A percentile compares a stretch with the other conserved stretches of the same genome.
phyloP scores from a whole-genome alignment of 2,888 invertebrate genomes.

The Drosophila anomelani region DNA sequence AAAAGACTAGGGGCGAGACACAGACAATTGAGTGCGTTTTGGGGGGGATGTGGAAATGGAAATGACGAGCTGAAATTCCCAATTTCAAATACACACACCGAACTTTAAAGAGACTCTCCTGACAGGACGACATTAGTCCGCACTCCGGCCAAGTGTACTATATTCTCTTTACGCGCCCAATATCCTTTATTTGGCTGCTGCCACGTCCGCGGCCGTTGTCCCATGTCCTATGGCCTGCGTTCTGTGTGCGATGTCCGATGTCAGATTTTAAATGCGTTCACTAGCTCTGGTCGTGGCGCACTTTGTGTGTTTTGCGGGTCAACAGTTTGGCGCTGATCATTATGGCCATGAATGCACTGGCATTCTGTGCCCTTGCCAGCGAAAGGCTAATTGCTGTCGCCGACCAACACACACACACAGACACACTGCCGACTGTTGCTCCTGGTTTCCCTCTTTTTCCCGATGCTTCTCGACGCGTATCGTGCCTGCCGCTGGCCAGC shows the following conservation, averaged over 20 bases:
- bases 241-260: slow-evolving; percentile 13
- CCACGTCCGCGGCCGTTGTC: background rate
- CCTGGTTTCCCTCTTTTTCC: background rate
- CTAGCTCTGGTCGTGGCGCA: slow-evolving; percentile 13
- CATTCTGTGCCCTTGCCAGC: slow-evolving; percentile 34
- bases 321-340: slow-evolving; percentile 48
- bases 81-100: slow-evolving; percentile 11
- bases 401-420: slow-evolving; percentile 2
- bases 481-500: slow-evolving; percentile 36
- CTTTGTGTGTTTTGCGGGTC: slow-evolving; percentile 48
- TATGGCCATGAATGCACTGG: slow-evolving; percentile 31
- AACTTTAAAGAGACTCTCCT: slow-evolving; percentile 20
- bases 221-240: background rate
- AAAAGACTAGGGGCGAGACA: slow-evolving; percentile 1
- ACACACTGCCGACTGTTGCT: slow-evolving; percentile 34
- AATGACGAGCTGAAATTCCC: slow-evolving; percentile 16
- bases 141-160: slow-evolving; percentile 21
- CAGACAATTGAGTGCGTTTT: slow-evolving; percentile 19
- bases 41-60: slow-evolving; percentile 11
- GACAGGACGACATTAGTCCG: slow-evolving; percentile 17
- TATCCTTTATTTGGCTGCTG: slow-evolving; percentile 37
- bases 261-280: slow-evolving; percentile 19
- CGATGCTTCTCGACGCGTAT: slow-evolving; percentile 6
- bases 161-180: slow-evolving; percentile 22
- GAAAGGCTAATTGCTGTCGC: slow-evolving; percentile 55